Conservation (phyloP, 2,888 invertebrate species). For the Monoplex corrugatus region DNA sequence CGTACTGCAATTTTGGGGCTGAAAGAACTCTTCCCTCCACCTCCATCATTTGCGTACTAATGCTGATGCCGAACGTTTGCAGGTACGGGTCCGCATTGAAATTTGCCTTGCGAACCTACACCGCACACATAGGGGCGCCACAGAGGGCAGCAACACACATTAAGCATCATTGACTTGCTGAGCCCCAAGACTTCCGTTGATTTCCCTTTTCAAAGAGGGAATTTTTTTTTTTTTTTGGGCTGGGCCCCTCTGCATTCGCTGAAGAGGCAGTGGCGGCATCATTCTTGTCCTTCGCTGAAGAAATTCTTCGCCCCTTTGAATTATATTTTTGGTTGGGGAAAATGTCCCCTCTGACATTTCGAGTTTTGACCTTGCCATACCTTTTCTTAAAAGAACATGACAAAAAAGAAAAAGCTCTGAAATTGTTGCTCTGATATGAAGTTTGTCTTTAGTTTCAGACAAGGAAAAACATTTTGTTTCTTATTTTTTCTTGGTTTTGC, state of each 20-base stretch:
- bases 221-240: no score
- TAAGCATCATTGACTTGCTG: background rate
- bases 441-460: no score
- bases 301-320: background rate
- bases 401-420: conserved; percentile 16
- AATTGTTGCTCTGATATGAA: no score
- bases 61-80: conserved; percentile 98
- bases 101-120: conserved; percentile 92
- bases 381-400: background rate
- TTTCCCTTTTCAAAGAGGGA: background rate
- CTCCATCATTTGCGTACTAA: conserved; percentile 99
- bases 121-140: conserved; percentile 12
- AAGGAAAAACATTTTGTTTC: no score
- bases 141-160: conserved; percentile 6
- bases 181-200: background rate
- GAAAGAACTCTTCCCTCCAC: conserved; percentile 98
- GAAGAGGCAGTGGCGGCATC: background rate
- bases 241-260: background rate
- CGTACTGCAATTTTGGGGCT: conserved; percentile 98
- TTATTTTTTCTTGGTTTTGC: no score
- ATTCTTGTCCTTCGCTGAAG: background rate
- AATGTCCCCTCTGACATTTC: background rate
- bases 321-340: background rate
- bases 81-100: conserved; percentile 99
- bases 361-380: background rate